Evolutionary conservation across 2,888 invertebrate genomes (phyloP).

Genomic region (Proisotoma minuta): DNA sequence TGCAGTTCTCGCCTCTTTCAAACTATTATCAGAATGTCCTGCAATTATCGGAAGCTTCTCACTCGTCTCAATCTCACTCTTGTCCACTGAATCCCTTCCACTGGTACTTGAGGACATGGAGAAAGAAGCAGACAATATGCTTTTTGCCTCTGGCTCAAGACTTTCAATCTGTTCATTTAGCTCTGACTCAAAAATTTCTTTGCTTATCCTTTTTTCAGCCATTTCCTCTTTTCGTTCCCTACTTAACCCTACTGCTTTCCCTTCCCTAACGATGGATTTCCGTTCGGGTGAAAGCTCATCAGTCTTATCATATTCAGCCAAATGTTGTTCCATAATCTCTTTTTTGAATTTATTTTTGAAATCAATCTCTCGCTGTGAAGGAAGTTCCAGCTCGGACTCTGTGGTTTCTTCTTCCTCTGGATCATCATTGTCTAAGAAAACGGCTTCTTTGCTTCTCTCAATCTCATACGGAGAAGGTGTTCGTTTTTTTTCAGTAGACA

Average conservation of each 20-base stretch:
- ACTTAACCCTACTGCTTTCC: too few species aligned
- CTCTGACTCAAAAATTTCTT: slow-evolving; percentile 36
- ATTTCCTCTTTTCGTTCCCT: too few species aligned
- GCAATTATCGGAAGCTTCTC: slow-evolving; percentile 24
- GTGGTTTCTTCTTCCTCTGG: slow-evolving; percentile 48
- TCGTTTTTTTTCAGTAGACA: slow-evolving; percentile 18
- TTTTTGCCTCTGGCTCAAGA: slow-evolving; percentile 26
- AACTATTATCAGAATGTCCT: slow-evolving; percentile 9
- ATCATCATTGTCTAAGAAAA: slow-evolving; percentile 46
- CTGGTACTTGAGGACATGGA: slow-evolving; percentile 25
- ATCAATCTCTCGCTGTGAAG: neutral
- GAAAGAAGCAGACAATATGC: slow-evolving; percentile 22
- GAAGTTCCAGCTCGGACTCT: neutral
- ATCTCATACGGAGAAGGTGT: slow-evolving; percentile 47
- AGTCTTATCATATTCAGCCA: neutral
- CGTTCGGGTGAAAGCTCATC: slow-evolving; percentile 33
- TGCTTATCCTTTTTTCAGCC: slow-evolving; percentile 35
- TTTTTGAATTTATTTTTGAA: slow-evolving; percentile 47
- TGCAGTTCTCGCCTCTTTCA: slow-evolving; percentile 54
- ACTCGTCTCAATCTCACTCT: slow-evolving; percentile 43
- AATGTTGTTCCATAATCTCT: slow-evolving; percentile 48
- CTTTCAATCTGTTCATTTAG: slow-evolving; percentile 30
- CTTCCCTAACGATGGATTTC: slow-evolving; percentile 33
- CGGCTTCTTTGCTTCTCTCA: slow-evolving; percentile 46
- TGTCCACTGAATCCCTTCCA: slow-evolving; percentile 35